phyloP scores from a whole-genome alignment of 2,888 invertebrate species.

The Onthophagus sagittarius region DNA sequence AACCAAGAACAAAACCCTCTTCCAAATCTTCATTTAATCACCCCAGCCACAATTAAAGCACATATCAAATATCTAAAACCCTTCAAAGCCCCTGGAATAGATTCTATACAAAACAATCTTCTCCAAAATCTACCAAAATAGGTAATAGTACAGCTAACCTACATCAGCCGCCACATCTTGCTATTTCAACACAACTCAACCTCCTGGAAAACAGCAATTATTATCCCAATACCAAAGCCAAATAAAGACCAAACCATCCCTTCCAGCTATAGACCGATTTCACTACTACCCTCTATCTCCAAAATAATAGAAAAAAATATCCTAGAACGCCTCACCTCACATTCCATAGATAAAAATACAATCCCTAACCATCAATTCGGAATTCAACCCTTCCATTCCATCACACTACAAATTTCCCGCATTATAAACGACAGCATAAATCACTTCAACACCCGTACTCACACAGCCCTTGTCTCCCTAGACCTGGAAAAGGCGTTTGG shows the following conservation, averaged over 20 bases:
- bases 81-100: constrained; percentile 15
- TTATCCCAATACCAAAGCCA: constrained; percentile 29
- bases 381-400: constrained; percentile 34
- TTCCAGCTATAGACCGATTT: constrained; percentile 22
- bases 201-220: constrained; percentile 29
- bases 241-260: constrained; percentile 12
- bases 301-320: constrained; percentile 26
- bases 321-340: constrained; percentile 9
- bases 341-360: constrained; percentile 14
- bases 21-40: background rate
- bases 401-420: constrained; percentile 33
- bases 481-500: constrained; percentile 40
- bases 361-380: constrained; percentile 37
- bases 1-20: background rate
- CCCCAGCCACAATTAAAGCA: background rate
- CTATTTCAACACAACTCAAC: constrained; percentile 28
- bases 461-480: constrained; percentile 34
- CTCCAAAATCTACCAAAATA: constrained; percentile 32
- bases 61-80: background rate
- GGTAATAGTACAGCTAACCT: constrained; percentile 29
- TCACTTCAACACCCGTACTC: constrained; percentile 30
- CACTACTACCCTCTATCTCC: constrained; percentile 18
- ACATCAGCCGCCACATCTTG: constrained; percentile 29
- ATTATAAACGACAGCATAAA: constrained; percentile 30
- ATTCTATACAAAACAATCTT: constrained; percentile 12